Evolutionary conservation across 1,140 invertebrate genomes (phyloP), one percentile per base, ranked within the genome.

Genomic region (Ylistrum balloti): DNA sequence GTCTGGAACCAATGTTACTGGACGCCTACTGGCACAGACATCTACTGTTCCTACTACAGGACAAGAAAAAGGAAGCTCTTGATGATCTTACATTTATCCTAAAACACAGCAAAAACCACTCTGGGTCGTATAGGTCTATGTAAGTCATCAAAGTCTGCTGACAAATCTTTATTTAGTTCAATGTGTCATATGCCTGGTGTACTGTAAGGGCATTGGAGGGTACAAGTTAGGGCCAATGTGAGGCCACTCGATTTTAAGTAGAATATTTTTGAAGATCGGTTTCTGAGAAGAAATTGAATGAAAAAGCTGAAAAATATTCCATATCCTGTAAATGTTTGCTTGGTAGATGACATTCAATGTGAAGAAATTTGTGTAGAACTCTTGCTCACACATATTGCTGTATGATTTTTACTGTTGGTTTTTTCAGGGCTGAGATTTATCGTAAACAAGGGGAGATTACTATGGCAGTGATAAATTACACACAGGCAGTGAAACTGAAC

Each of bases 1-100:
- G 94, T 32, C 88, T 95, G 88, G 96, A 96, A 87, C 95, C 95
- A 11, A 86, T 93, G 88, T 91, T 96, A 35, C 91, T 96, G 45
- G 95, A 96, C 91, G 96, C 96, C 0, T 96, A 96, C 92, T 96
- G 96, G 96, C 96, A 96, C 89, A 90, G 96, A n/a, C 96, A 96
- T 91, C 92, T 96, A 15, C 89, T 96, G 85, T 95, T 94, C 89
- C 86, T 96, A 33, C 91, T 96, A 33, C 95, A 95, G 85, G 95
- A 95, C 87, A 94, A 95, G 87, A 95, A 95, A 88, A 90, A 94
- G 28, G 93, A 93, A 20, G 96, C 96, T 15, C 86, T 96, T 33
- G 95, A 95, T 33, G 96, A 96, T 88, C 94, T 96, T 13, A 95
- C 95, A 88, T 95, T 94, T 88, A 95, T 96, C 38, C 90, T 96